A percentile compares a stretch with the other conserved stretches of the same genome.
Conservation (phyloP, 2,888 invertebrate species). For the Dicranocentrus wangi region DNA sequence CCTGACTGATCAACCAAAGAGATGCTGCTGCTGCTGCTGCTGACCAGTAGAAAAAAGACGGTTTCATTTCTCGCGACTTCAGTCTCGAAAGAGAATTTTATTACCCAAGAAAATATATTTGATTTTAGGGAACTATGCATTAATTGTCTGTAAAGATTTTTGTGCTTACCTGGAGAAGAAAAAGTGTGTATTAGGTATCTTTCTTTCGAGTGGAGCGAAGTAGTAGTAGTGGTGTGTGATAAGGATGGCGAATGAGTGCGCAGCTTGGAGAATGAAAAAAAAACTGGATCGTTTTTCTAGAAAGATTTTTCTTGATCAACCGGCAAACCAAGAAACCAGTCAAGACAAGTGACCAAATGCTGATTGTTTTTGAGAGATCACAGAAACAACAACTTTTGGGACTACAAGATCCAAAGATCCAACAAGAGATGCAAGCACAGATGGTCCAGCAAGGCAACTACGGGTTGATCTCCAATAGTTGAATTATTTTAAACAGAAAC, state of each 20-base stretch:
- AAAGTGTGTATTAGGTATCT: background rate
- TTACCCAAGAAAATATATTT: no score
- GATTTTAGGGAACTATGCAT: no score
- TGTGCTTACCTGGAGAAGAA: slow-evolving; percentile 11
- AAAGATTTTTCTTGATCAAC: slow-evolving; percentile 31
- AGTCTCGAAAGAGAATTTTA: no score
- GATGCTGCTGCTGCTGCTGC: background rate
- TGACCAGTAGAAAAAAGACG: no score
- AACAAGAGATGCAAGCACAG: slow-evolving; percentile 50
- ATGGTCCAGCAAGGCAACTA: slow-evolving; percentile 57
- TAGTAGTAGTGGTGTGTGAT: no score
- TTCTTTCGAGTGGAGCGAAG: background rate
- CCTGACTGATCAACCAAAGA: slow-evolving; percentile 13
- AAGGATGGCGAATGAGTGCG: background rate
- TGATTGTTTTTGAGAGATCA: no score
- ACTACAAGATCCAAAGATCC: slow-evolving; percentile 18
- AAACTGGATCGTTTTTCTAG: slow-evolving; percentile 30
- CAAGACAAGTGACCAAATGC: background rate
- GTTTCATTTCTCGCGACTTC: no score
- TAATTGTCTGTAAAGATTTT: no score
- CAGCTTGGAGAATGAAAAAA: slow-evolving; percentile 26
- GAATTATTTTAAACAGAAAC: slow-evolving; percentile 50
- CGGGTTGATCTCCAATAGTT: slow-evolving; percentile 15
- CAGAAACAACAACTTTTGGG: slow-evolving; percentile 40
- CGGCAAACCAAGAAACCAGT: slow-evolving; percentile 49